Percentiles rank a stretch among this genome's conserved stretches.
phyloP scores from a whole-genome alignment of 1,140 invertebrate genomes.

The Piezodorus guildinii region DNA sequence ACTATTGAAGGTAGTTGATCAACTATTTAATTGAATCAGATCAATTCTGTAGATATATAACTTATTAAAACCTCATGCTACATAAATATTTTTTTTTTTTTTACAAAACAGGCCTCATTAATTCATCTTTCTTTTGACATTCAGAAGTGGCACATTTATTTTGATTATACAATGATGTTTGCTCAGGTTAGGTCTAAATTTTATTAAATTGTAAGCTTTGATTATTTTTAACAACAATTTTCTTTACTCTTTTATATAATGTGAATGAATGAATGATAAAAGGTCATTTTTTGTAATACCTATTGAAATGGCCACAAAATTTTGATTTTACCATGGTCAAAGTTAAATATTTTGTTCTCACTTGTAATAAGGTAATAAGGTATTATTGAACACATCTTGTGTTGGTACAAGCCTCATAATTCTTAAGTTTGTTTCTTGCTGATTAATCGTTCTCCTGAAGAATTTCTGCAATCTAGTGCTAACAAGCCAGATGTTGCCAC shows the following conservation, averaged over 20 bases:
- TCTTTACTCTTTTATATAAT: too few relatives aligned
- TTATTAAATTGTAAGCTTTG: not conserved
- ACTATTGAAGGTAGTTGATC: too few relatives aligned
- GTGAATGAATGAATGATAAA: not conserved
- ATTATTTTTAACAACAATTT: not conserved
- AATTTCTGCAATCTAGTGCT: conserved; percentile 65
- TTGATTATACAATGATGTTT: too few relatives aligned
- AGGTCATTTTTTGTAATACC: not conserved
- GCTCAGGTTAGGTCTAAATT: too few relatives aligned
- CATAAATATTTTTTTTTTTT: too few relatives aligned
- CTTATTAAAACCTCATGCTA: too few relatives aligned
- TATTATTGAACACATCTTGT: conserved; percentile 2
- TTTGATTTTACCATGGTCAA: too few relatives aligned
- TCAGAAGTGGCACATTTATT: too few relatives aligned
- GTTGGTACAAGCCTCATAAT: conserved; percentile 40
- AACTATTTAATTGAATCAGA: too few relatives aligned
- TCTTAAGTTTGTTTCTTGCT: conserved; percentile 47
- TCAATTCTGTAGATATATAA: too few relatives aligned
- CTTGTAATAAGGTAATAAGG: conserved; percentile 11
- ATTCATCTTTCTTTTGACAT: too few relatives aligned
- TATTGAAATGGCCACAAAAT: not conserved
- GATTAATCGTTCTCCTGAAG: conserved; percentile 48
- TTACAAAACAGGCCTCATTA: too few relatives aligned
- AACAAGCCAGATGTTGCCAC: conserved; percentile 53
- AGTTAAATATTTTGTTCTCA: not conserved